Conservation (phyloP, 2,113 vertebrate genomes). For the Euleptes europaea region DNA sequence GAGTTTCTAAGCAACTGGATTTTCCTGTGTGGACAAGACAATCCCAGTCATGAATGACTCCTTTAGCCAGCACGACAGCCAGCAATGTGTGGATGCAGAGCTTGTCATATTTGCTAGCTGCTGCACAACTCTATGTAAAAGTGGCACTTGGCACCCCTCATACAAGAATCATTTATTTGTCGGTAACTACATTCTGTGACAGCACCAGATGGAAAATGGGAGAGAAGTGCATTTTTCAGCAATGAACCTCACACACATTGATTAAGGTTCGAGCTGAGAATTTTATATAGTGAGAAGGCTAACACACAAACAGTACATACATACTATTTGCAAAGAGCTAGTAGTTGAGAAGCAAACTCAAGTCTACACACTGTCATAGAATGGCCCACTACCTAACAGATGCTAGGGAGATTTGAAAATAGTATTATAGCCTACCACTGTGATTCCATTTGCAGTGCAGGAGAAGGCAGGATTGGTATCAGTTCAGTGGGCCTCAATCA, state of each 20-base stretch:
- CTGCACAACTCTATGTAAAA: background rate
- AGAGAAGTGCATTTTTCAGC: conserved; percentile 29
- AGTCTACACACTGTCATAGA: background rate
- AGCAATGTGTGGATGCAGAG: no score
- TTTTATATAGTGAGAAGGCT: background rate
- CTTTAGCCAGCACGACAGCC: no score
- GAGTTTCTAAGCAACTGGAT: no score
- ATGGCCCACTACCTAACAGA: background rate
- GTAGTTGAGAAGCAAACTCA: background rate
- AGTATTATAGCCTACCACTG: background rate
- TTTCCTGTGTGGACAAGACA: background rate
- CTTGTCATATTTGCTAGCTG: background rate
- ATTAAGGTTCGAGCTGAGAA: conserved; percentile 24
- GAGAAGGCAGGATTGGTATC: background rate
- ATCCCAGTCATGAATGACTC: no score
- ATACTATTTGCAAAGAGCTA: background rate
- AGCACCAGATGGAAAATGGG: conserved; percentile 20
- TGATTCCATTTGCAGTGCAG: background rate
- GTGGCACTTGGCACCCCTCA: conserved; percentile 13
- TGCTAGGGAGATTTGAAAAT: background rate
- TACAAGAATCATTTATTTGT: conserved; percentile 24
- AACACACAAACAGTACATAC: background rate
- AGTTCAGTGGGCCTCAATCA: background rate
- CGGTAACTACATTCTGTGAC: conserved; percentile 6
- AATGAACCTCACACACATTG: conserved; percentile 12